A percentile compares a stretch with the other conserved stretches of the same genome.
Conservation (phyloP, 2,888 invertebrate genomes). For the Hirtodrosophila alboralis region DNA sequence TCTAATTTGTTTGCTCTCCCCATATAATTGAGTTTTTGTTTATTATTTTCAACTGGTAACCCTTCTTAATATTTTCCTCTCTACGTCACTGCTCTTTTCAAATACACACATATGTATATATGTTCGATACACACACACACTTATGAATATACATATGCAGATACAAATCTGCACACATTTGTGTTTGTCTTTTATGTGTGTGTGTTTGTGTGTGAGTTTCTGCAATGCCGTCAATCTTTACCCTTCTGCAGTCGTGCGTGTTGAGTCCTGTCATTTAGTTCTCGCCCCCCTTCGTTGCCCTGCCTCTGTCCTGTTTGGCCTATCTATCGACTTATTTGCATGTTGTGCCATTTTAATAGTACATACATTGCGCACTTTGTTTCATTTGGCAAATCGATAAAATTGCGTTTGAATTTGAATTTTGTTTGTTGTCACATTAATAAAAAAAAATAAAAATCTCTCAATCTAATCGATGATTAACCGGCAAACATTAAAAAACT, state of each 20-base stretch:
- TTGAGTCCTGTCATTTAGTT: constrained; percentile 23
- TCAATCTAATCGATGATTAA: constrained; percentile 54
- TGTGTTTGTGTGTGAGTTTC: too few relatives aligned
- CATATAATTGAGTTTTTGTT: too few relatives aligned
- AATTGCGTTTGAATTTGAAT: constrained; percentile 55
- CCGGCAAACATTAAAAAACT: constrained; percentile 12
- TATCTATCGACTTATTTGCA: constrained; percentile 64
- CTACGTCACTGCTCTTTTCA: constrained; percentile 1
- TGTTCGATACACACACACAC: constrained; percentile 23
- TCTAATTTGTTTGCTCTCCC: too few relatives aligned
- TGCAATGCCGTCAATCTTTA: constrained; percentile 68
- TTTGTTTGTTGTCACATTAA: constrained; percentile 43
- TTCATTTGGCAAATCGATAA: constrained; percentile 61
- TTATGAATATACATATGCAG: constrained; percentile 60
- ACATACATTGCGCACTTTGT: constrained; percentile 40
- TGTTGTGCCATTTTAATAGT: constrained; percentile 60
- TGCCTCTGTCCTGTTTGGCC: constrained; percentile 7
- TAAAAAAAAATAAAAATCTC: constrained; percentile 43
- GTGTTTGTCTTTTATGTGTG: constrained; percentile 28
- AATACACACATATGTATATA: constrained; percentile 11
- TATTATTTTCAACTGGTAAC: too few relatives aligned
- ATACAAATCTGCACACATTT: constrained; percentile 61
- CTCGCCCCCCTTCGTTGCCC: constrained; percentile 1
- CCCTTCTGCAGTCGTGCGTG: constrained; percentile 67
- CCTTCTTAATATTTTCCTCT: neutral